Evolutionary conservation across 2,113 vertebrate species (phyloP).

Genomic region (Aptenodytes patagonicus): DNA sequence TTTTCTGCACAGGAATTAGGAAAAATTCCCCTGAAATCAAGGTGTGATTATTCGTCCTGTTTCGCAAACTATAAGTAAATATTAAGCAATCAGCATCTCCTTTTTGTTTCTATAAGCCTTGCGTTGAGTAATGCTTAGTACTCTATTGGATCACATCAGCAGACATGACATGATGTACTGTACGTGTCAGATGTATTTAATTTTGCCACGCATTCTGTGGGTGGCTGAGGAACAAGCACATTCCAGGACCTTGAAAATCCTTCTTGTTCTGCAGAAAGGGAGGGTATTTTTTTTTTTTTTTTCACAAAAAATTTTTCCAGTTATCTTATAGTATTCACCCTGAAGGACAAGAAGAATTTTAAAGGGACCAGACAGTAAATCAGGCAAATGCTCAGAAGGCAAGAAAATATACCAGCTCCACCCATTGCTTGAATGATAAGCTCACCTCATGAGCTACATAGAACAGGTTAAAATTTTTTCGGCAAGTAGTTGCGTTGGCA

Average conservation of each 20-base stretch:
- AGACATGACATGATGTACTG: conserved; percentile 9
- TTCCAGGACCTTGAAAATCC: conserved; percentile 13
- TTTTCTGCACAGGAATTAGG: background rate
- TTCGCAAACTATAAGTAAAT: background rate
- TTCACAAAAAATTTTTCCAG: background rate
- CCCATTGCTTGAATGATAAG: background rate
- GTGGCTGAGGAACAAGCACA: conserved; percentile 8
- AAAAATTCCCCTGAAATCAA: background rate
- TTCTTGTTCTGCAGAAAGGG: background rate
- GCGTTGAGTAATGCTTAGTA: background rate
- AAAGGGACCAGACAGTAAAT: background rate
- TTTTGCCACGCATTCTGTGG: conserved; percentile 35
- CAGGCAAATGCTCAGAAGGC: background rate
- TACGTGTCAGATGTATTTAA: conserved; percentile 20
- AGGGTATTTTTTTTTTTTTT: background rate
- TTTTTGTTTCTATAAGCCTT: background rate
- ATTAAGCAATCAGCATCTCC: background rate
- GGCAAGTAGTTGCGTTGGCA: background rate
- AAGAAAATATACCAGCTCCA: background rate
- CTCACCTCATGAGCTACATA: background rate
- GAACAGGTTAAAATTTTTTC: background rate
- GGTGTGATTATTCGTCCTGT: background rate
- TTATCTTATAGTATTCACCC: background rate
- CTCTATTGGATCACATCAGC: background rate
- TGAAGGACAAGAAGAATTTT: background rate